Conservation (phyloP, 2,113 vertebrate species). For the Pygoscelis antarcticus region DNA sequence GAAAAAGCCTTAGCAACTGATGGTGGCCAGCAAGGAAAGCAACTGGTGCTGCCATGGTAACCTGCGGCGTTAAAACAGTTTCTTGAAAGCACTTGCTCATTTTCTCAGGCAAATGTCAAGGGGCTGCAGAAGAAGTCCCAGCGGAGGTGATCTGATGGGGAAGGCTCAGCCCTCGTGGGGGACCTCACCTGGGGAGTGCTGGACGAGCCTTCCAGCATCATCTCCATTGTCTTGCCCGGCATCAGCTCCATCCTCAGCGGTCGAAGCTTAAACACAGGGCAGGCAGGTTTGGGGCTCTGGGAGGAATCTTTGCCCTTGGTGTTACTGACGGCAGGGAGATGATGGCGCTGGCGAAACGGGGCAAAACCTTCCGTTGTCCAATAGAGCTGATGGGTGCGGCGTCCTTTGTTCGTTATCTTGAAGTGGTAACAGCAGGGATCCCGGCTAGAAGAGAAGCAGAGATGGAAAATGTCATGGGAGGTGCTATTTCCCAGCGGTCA, state of each 20-base stretch:
- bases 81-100: constrained; percentile 2
- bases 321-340: neutral
- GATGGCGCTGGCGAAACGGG: neutral
- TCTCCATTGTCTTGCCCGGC: constrained; percentile 75
- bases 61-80: neutral
- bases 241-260: constrained; percentile 75
- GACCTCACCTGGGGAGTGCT: constrained; percentile 75
- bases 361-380: constrained; percentile 77
- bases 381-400: constrained; percentile 74
- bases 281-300: neutral
- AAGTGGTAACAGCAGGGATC: constrained; percentile 76
- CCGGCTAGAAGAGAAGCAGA: constrained; percentile 64
- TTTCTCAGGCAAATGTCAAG: constrained; percentile 4
- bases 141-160: neutral
- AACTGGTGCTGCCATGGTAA: constrained; percentile 51
- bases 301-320: neutral
- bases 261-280: constrained; percentile 75
- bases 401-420: constrained; percentile 82
- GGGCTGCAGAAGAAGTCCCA: neutral
- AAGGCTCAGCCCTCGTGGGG: neutral
- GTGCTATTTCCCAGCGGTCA: neutral
- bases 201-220: constrained; percentile 81
- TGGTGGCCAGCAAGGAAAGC: neutral
- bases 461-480: neutral
- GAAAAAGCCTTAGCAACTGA: constrained; percentile 27